Evolutionary conservation across 1,140 invertebrate genomes (phyloP).

Genomic region (Piezodorus guildinii): DNA sequence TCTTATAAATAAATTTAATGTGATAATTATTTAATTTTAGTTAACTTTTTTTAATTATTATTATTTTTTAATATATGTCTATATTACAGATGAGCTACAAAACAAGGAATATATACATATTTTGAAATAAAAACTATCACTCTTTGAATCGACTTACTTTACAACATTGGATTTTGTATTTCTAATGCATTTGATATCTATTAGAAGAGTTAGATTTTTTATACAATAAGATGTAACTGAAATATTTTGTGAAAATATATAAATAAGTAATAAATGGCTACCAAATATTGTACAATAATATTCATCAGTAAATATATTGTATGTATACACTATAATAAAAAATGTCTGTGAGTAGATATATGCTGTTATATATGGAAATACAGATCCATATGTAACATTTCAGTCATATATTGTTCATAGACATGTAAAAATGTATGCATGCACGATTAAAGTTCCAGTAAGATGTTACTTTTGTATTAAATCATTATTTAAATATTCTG

Average conservation of each 20-base stretch:
- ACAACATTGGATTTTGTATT: conserved; percentile 18
- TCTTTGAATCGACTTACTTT: conserved; percentile 16
- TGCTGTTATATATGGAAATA: neutral
- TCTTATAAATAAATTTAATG: conserved; percentile 15
- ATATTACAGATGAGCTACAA: conserved; percentile 15
- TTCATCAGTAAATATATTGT: conserved; percentile 17
- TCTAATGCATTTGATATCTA: conserved; percentile 21
- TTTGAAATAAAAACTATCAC: conserved; percentile 17
- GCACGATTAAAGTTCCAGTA: no score
- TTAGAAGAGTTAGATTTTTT: conserved; percentile 18
- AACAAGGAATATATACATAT: conserved; percentile 15
- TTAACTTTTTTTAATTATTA: conserved; percentile 10
- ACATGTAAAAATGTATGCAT: no score
- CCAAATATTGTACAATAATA: conserved; percentile 20
- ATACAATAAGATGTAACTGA: conserved; percentile 20
- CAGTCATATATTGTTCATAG: no score
- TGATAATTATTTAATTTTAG: conserved; percentile 16
- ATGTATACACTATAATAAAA: conserved; percentile 8
- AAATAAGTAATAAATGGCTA: conserved; percentile 17
- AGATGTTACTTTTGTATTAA: no score
- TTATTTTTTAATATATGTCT: conserved; percentile 13
- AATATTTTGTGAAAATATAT: conserved; percentile 20
- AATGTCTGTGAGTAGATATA: neutral
- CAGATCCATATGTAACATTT: no score
- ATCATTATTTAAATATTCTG: no score